Evolutionary conservation across 1,140 invertebrate species (phyloP).

Genomic region (Psix sp.): DNA sequence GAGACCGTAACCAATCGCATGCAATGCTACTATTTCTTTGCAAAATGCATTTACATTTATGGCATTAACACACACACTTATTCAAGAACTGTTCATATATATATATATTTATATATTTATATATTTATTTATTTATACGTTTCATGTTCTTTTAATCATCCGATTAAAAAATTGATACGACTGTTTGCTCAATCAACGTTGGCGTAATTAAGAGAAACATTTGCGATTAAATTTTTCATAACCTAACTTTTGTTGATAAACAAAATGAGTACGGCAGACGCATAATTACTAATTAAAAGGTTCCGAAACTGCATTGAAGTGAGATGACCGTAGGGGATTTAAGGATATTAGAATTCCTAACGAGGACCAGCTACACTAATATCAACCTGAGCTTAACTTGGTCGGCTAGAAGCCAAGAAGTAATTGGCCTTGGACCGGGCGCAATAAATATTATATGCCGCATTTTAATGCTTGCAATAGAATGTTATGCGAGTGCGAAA

Average conservation of each 20-base stretch:
- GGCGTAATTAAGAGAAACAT: no score
- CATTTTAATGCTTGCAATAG: constrained; percentile 8
- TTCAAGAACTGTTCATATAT: no score
- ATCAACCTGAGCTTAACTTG: constrained; percentile 17
- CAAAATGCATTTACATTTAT: constrained; percentile 18
- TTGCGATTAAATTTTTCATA: no score
- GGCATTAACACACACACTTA: no score
- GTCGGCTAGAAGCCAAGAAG: constrained; percentile 23
- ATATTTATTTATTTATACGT: no score
- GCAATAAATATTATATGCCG: constrained; percentile 16
- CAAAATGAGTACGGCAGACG: constrained; percentile 20
- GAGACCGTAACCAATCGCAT: constrained; percentile 33
- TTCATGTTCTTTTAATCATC: no score
- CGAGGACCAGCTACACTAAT: constrained; percentile 31
- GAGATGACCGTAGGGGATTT: constrained; percentile 32
- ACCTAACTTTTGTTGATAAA: no score
- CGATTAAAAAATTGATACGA: no score
- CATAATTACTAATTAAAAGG: constrained; percentile 52
- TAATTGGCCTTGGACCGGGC: constrained; percentile 30
- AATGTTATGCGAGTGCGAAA: constrained; percentile 16
- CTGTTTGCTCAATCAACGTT: no score
- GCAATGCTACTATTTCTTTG: constrained; percentile 30
- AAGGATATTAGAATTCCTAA: constrained; percentile 41
- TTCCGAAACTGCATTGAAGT: constrained; percentile 25
- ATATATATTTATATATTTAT: no score